Evolutionary conservation across 2,888 invertebrate species (phyloP), one percentile per base, ranked within the genome.

Genomic region (Dorcus hopei): DNA sequence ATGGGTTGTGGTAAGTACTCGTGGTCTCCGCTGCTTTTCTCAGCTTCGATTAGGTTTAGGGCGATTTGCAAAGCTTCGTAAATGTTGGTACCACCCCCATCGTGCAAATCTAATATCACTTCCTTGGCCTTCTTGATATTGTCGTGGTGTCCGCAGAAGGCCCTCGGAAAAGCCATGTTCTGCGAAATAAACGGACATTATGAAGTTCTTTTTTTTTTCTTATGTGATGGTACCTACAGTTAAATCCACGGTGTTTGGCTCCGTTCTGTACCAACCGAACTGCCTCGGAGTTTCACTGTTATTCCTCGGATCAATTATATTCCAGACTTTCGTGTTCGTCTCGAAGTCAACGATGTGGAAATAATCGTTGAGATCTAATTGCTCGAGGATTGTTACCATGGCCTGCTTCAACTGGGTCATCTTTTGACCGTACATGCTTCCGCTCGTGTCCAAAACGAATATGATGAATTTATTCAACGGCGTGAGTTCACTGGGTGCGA

Each of bases 401-500:
- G 90, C 88, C 56, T 84, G 82, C 53, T 84, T 82, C 11, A 88
- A 77, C 75, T 90, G 88, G 19, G 79, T 74, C 42, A 90, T 83
- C 77, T 88, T 88, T 54, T 80, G 80, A 19, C 85, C 89, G 65
- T 80, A 79, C 90, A 91, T 91, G 51, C 89, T 89, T 6, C 89
- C 89, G 38, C 89, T 89, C 0, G 87, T 85, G 72, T 91, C 91
- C 69, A 91, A 78, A n/a, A 90, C 86, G 72, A 91, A 91, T 8
- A 90, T 81, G 3, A 87, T 85, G 68, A 87, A 84, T 73, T 90
- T 89, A 58, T 79, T 81, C 48, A 88, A 77, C 2, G 86, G 81
- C 19, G 80, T 78, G 59, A 87, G 73, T 23, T 84, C 80, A 3
- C 77, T 74, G 0, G 90, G 90, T 7, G 89, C 85, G 73, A 88